Evolutionary conservation across 2,113 vertebrate species (phyloP).

Genomic region (Mus pahari): DNA sequence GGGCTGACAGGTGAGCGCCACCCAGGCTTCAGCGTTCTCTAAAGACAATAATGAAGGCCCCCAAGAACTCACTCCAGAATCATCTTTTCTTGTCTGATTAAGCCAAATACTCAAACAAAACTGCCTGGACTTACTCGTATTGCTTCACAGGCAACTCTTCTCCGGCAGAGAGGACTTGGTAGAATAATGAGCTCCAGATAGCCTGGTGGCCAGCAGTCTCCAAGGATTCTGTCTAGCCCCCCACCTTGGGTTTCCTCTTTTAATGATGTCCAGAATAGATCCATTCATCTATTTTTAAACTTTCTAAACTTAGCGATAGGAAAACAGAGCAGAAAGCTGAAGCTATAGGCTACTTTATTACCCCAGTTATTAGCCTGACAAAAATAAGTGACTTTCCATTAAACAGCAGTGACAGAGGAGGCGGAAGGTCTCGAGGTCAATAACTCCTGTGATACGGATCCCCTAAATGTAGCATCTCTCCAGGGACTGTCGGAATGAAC

Average conservation of each 20-base stretch:
- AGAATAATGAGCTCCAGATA: slow-evolving; percentile 77
- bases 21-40: neutral
- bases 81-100: neutral
- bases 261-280: slow-evolving; percentile 85
- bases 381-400: slow-evolving; percentile 92
- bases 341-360: slow-evolving; percentile 93
- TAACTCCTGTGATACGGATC: slow-evolving; percentile 93
- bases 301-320: slow-evolving; percentile 92
- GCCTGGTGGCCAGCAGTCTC: slow-evolving; percentile 77
- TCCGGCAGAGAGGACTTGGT: slow-evolving; percentile 69
- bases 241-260: slow-evolving; percentile 87
- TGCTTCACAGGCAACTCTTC: slow-evolving; percentile 66
- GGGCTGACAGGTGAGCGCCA: neutral
- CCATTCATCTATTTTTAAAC: slow-evolving; percentile 94
- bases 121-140: neutral
- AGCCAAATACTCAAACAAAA: slow-evolving; percentile 45
- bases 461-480: slow-evolving; percentile 85
- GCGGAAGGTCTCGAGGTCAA: slow-evolving; percentile 93
- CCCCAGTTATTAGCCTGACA: slow-evolving; percentile 90
- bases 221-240: slow-evolving; percentile 78
- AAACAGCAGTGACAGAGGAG: slow-evolving; percentile 93
- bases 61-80: slow-evolving; percentile 33
- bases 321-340: slow-evolving; percentile 91
- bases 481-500: slow-evolving; percentile 90
- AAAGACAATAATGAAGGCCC: neutral